Evolutionary conservation across 2,888 invertebrate species (phyloP).

Genomic region (Masnerella sp.): DNA sequence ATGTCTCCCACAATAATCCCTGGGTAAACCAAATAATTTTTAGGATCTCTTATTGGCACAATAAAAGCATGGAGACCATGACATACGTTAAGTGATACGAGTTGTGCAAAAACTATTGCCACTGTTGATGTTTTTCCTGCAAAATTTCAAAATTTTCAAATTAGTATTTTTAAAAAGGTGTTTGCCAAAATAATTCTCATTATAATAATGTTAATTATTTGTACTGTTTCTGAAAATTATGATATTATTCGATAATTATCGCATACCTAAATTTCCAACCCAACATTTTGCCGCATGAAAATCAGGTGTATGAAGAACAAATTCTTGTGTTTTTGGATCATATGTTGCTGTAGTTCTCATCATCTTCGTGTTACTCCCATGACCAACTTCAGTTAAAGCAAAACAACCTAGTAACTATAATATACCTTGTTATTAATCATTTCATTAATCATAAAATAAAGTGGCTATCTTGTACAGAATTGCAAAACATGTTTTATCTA

Average conservation of each 20-base stretch:
- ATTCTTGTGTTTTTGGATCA: conserved; percentile 83
- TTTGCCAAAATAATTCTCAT: too few relatives aligned
- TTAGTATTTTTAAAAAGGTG: too few relatives aligned
- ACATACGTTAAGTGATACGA: conserved; percentile 86
- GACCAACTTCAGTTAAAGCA: conserved; percentile 92
- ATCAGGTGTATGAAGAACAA: conserved; percentile 86
- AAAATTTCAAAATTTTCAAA: conserved; percentile 2
- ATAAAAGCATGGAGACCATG: conserved; percentile 95
- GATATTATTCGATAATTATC: conserved; percentile 21
- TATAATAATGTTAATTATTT: neutral
- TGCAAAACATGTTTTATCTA: too few relatives aligned
- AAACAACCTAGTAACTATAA: conserved; percentile 82
- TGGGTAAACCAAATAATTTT: conserved; percentile 86
- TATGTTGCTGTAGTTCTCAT: conserved; percentile 93
- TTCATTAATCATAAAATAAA: too few relatives aligned
- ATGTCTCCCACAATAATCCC: conserved; percentile 94
- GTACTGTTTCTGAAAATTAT: too few relatives aligned
- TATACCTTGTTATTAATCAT: neutral
- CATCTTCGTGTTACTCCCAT: conserved; percentile 93
- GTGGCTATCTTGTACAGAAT: too few relatives aligned
- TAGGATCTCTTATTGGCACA: conserved; percentile 89
- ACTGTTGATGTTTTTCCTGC: conserved; percentile 89
- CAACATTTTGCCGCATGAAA: conserved; percentile 91
- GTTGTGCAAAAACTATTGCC: conserved; percentile 92
- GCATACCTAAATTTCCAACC: conserved; percentile 86